Evolutionary conservation across 1,140 invertebrate genomes (phyloP), one percentile per base, ranked within the genome.

Genomic region (Zaprionus gabonicus): DNA sequence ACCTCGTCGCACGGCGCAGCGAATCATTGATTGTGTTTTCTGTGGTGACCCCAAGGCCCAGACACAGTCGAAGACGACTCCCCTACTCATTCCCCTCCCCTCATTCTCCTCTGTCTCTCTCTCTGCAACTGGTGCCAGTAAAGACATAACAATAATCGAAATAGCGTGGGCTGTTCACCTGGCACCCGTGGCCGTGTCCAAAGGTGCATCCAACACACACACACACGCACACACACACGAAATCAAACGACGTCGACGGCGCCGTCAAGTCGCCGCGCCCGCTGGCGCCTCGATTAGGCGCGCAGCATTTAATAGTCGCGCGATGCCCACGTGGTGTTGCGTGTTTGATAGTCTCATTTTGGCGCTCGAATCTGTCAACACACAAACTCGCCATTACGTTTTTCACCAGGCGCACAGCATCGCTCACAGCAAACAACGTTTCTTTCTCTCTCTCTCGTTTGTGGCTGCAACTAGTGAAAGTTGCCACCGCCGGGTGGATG

Each of bases 331-430:
- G 46, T 51, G 46, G 7, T 13, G 7, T 13, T 41, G 38, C 15
- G 15, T 41, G 38, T 51, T 23, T n/a, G 20, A 12, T 20, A 2
- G 15, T 17, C 31, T 49, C 10, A 15, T 78, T 82, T 90, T 91
- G 86, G 86, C 86, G 85, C 84, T 81, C 80, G 78, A 81, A 79
- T 71, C 81, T 71, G 81, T 84, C 85, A 84, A 88, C 84, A 91
- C 85, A 90, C 85, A 90, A 91, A 91, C 85, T 90, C 85, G 85
- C 85, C 85, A 90, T 90, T 90, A 90, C 86, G 86, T 77, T 90
- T 91, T 86, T 59, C 1, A 77, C 27, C 73, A 91, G 85, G 85
- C 76, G 58, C 41, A 15, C 85, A 90, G 85, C 41, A 81, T 65
- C 12, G 17, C 1, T 2, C 31, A 34, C 31, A 34, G 31, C 7